Conservation (phyloP, 2,113 vertebrate species). For the Pygoscelis antarcticus region DNA sequence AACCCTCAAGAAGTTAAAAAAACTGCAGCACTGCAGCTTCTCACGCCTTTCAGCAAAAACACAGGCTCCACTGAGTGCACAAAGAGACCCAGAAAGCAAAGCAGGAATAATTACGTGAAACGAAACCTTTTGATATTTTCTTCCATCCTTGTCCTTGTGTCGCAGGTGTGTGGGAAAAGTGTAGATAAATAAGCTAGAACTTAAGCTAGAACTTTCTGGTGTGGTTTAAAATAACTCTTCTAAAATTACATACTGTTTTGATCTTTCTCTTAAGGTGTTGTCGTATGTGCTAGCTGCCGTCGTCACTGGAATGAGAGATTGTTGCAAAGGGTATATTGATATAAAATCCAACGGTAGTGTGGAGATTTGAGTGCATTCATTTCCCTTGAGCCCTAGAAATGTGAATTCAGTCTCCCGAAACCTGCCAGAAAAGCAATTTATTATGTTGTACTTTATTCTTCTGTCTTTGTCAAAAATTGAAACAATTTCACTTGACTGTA, state of each 20-base stretch:
- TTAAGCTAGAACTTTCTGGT: neutral
- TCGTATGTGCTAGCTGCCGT: neutral
- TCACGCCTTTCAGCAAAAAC: neutral
- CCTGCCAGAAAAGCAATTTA: neutral
- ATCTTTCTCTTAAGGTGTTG: neutral
- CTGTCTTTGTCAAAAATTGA: neutral
- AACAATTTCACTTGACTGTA: neutral
- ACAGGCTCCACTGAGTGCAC: rapidly evolving
- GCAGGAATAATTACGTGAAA: neutral
- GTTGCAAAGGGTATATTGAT: neutral
- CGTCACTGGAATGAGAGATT: neutral
- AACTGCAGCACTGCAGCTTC: neutral
- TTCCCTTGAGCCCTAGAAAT: neutral
- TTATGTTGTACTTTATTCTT: neutral
- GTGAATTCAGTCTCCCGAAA: neutral
- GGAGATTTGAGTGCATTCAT: neutral
- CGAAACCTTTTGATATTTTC: neutral
- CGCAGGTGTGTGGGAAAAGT: neutral
- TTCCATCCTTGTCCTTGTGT: neutral
- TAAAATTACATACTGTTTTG: neutral
- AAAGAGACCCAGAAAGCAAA: neutral
- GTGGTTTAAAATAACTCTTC: neutral
- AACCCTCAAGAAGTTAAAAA: neutral
- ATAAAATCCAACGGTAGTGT: neutral
- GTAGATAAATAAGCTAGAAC: neutral